Conservation (phyloP, 2,888 invertebrate genomes). For the Barypeithes pellucidus region DNA sequence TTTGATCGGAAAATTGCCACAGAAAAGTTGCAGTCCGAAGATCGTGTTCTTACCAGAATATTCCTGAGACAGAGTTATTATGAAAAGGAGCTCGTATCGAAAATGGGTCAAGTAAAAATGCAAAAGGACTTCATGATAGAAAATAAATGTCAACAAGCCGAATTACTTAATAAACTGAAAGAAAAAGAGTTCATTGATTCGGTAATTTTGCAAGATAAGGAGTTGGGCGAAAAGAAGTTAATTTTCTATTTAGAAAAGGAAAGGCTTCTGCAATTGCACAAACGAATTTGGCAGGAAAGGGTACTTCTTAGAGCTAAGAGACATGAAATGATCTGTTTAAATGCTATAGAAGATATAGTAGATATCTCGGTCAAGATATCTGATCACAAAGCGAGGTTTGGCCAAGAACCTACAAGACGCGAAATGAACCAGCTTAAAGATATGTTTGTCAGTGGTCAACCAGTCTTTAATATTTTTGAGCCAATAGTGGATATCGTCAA, state of each 20-base stretch:
- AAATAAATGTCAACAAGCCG: slow-evolving; percentile 73
- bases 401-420: slow-evolving; percentile 69
- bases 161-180: slow-evolving; percentile 72
- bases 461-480: slow-evolving; percentile 73
- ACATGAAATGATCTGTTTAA: slow-evolving; percentile 72
- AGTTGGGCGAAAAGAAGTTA: slow-evolving; percentile 59
- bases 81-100: slow-evolving; percentile 79
- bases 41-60: slow-evolving; percentile 73
- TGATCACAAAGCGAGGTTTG: slow-evolving; percentile 71
- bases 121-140: slow-evolving; percentile 74
- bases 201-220: slow-evolving; percentile 55
- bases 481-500: slow-evolving; percentile 68
- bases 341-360: slow-evolving; percentile 73
- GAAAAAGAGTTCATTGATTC: slow-evolving; percentile 70
- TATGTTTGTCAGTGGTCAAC: slow-evolving; percentile 73
- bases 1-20: slow-evolving; percentile 74
- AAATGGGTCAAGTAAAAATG: slow-evolving; percentile 76
- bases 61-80: slow-evolving; percentile 77
- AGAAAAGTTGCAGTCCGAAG: slow-evolving; percentile 73
- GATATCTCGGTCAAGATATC: slow-evolving; percentile 74
- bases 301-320: slow-evolving; percentile 71
- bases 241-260: slow-evolving; percentile 70
- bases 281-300: slow-evolving; percentile 74
- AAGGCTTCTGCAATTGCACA: slow-evolving; percentile 71
- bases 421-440: slow-evolving; percentile 75